Evolutionary conservation across 2,113 vertebrate genomes (phyloP), one percentile per base, ranked within the genome.

Genomic region (Romanogobio albipinnatus): DNA sequence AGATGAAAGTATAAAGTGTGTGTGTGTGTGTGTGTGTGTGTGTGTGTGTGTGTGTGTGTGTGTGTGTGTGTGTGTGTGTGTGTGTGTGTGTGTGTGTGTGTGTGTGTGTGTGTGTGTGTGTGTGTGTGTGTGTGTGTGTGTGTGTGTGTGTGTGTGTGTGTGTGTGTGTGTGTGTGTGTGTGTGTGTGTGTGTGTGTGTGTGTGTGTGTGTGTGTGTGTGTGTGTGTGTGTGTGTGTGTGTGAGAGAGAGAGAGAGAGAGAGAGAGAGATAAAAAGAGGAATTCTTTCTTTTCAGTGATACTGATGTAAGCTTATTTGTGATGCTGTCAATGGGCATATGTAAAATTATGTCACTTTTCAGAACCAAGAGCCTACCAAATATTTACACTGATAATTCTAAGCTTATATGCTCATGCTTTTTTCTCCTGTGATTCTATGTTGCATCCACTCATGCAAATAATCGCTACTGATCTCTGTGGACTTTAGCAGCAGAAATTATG

Each of bases 161-260:
- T n/a, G n/a, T n/a, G n/a, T n/a, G n/a, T n/a, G n/a, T n/a, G n/a
- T n/a, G n/a, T n/a, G n/a, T n/a, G n/a, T n/a, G n/a, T n/a, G n/a
- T n/a, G n/a, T n/a, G n/a, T n/a, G n/a, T n/a, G n/a, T n/a, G n/a
- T n/a, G n/a, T n/a, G n/a, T n/a, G n/a, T n/a, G n/a, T n/a, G n/a
- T n/a, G n/a, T n/a, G n/a, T n/a, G n/a, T n/a, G n/a, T n/a, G n/a
- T n/a, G n/a, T n/a, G n/a, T n/a, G 36, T 39, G 36, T 39, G 61
- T 36, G 75, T 70, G 61, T 78, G 47, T 45, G n/a, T 76, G 61
- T 36, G 75, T 70, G 61, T 77, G 47, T 47, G 24, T 76, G 62
- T 78, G 36, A 17, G 17, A 39, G 36, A 36, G 4, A 47, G n/a
- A n/a, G n/a, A n/a, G n/a, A n/a, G n/a, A n/a, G n/a, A n/a, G n/a